Evolutionary conservation across 23 tunicate genomes (phyloP).

Genomic region (Diplosoma virens): DNA sequence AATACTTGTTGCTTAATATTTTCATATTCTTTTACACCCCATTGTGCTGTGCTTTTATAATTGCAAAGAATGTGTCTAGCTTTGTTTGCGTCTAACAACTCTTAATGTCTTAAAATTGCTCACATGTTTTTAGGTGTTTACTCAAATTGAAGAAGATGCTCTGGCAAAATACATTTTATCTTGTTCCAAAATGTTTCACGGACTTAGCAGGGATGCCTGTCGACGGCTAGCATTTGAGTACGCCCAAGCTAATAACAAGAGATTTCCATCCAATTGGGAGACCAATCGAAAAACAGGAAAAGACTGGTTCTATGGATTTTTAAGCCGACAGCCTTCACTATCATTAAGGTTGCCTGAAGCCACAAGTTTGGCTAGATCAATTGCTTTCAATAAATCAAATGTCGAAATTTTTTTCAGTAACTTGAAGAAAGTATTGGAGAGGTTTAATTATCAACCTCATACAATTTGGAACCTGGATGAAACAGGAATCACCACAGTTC

Average conservation of each 20-base stretch:
- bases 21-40: neutral
- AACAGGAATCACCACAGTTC: constrained; percentile 41
- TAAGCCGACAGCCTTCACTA: neutral
- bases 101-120: neutral
- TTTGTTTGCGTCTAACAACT: neutral
- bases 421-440: neutral
- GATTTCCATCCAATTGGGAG: constrained; percentile 21
- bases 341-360: constrained; percentile 32
- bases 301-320: constrained; percentile 40
- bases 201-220: constrained; percentile 3
- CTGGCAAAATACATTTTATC: neutral
- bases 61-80: neutral
- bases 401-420: constrained; percentile 29
- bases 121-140: constrained; percentile 9
- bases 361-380: constrained; percentile 39
- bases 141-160: neutral
- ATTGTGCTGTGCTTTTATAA: neutral
- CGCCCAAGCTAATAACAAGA: constrained; percentile 1
- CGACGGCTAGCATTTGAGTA: constrained; percentile 4
- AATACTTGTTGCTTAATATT: neutral
- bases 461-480: constrained; percentile 53
- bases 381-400: constrained; percentile 24
- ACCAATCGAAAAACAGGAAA: constrained; percentile 29
- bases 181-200: constrained; percentile 13
- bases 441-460: neutral